Evolutionary conservation across 2,888 invertebrate genomes (phyloP), one percentile per base, ranked within the genome.

Genomic region (Aporophyla lueneburgensis): DNA sequence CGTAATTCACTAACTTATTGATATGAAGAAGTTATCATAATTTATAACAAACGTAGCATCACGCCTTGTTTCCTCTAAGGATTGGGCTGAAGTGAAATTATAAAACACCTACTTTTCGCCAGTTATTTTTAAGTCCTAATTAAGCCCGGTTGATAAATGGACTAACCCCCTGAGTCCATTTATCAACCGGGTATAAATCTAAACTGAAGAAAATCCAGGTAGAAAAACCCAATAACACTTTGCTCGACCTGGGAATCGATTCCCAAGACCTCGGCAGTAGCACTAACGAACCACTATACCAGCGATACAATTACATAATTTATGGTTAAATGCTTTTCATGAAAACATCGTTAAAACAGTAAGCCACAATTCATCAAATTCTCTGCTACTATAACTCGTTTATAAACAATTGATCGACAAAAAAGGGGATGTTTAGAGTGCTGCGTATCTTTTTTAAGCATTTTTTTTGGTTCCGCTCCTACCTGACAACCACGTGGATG

Each of bases 361-460:
- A 92, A 92, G 90, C 93, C 92, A 93, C 94, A 92, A 93, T 93
- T 89, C 89, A 93, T 92, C 91, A 92, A 87, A 89, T 90, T 88
- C 88, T 81, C 75, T 88, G 94, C 94, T 94, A 94, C 95, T 92
- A 93, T 93, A 93, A 92, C 91, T 93, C 91, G 89, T 94, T 93
- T 91, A 93, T 93, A 95, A 96, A 96, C 95, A 96, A 95, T 93
- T 91, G 71, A 79, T 81, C 91, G 88, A 90, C 90, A 94, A 95
- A 95, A 95, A 95, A 94, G 91, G 96, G 96, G 95, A 95, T 96
- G 96, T 96, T 96, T 95, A 94, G 95, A 94, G 95, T 95, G 94
- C 86, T 91, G 92, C 91, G 92, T 93, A 90, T 87, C 90, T 93
- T 96, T 95, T 96, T 92, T 84, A 89, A 81, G 63, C 85, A 91